Percentiles rank a stretch among this genome's conserved stretches.
phyloP scores from a whole-genome alignment of 2,888 invertebrate genomes.

The Ormyrus nitidulus region DNA sequence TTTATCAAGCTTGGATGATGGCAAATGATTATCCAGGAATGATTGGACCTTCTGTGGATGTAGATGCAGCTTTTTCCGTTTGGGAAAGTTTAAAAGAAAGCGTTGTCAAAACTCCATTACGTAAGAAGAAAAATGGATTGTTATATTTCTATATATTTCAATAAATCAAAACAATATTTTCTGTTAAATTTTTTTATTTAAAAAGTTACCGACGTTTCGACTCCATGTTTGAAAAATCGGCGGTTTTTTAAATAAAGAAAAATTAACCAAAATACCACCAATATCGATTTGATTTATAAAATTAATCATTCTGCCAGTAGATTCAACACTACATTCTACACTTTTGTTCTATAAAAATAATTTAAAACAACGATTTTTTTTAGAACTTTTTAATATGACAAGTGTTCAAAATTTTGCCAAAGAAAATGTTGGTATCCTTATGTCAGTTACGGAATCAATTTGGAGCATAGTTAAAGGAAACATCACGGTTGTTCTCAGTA shows the following conservation, averaged over 20 bases:
- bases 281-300: no score
- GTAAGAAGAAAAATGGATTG: conserved; percentile 75
- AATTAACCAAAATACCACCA: no score
- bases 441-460: conserved; percentile 89
- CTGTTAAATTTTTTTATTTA: not conserved
- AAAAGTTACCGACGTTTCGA: not conserved
- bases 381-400: conserved; percentile 84
- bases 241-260: no score
- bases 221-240: no score
- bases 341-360: no score
- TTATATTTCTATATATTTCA: not conserved
- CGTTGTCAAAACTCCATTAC: conserved; percentile 83
- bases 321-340: no score
- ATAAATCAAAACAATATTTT: not conserved
- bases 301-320: no score
- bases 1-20: conserved; percentile 95
- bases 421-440: conserved; percentile 92
- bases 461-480: conserved; percentile 96
- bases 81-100: conserved; percentile 85
- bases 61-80: conserved; percentile 83
- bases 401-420: conserved; percentile 89
- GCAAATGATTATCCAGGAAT: conserved; percentile 78
- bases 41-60: conserved; percentile 85
- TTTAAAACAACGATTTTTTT: not conserved
- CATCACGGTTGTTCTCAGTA: conserved; percentile 88